phyloP scores from a whole-genome alignment of 2,113 vertebrate species.

The Dromiciops gliroides region DNA sequence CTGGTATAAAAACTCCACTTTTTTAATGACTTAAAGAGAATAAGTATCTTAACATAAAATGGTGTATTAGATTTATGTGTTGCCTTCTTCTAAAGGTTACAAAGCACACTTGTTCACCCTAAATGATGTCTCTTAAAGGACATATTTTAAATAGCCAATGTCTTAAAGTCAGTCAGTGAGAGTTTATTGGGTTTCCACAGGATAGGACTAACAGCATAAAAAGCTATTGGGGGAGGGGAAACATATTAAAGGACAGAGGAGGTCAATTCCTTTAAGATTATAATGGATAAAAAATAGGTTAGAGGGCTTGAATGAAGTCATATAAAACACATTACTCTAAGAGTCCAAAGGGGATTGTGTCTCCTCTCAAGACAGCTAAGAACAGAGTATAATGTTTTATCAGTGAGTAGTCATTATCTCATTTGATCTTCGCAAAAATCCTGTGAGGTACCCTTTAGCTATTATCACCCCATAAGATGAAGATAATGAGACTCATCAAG shows the following conservation, averaged over 20 bases:
- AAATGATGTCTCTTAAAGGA: background rate
- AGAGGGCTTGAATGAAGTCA: background rate
- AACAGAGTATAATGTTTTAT: background rate
- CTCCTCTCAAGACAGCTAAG: background rate
- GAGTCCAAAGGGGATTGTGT: background rate
- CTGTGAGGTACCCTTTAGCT: background rate
- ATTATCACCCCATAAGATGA: background rate
- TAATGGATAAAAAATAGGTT: background rate
- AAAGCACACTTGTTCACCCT: background rate
- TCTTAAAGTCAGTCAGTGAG: background rate
- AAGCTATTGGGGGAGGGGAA: background rate
- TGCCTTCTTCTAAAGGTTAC: background rate
- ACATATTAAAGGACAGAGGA: background rate
- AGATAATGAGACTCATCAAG: background rate
- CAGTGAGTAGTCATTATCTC: background rate
- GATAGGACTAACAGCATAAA: background rate
- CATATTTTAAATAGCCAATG: background rate
- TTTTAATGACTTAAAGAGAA: background rate
- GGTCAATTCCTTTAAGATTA: background rate
- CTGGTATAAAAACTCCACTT: background rate
- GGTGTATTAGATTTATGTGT: background rate
- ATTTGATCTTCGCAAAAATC: background rate
- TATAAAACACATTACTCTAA: background rate
- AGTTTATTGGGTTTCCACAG: background rate
- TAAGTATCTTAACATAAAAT: background rate